Percentiles rank a stretch among this genome's conserved stretches.
These are phyloP conservation scores for Ailuropoda melanoleuca DNA, from an alignment of 2,113 vertebrate genomes.

Conservation along the genomic window DNA sequence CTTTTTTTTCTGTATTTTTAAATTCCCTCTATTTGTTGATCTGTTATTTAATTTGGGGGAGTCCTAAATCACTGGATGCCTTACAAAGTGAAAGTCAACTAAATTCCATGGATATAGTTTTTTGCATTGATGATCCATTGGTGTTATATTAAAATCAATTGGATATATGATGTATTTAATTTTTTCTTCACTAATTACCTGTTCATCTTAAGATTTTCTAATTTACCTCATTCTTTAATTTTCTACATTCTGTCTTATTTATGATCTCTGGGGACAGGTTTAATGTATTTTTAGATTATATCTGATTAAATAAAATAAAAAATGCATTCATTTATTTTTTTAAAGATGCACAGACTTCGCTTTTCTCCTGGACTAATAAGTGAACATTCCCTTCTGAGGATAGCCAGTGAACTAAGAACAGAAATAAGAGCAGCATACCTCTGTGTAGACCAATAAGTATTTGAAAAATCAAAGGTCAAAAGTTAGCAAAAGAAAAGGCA, in stretches of 20 bases:
- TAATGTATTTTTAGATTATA: constrained; percentile 42
- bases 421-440: background rate
- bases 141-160: constrained; percentile 34
- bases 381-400: background rate
- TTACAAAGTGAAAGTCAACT: background rate
- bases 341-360: constrained; percentile 60
- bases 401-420: constrained; percentile 33
- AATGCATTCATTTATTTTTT: constrained; percentile 70
- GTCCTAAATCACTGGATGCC: background rate
- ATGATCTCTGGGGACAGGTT: background rate
- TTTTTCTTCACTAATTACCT: constrained; percentile 53
- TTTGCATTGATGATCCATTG: background rate
- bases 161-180: constrained; percentile 48
- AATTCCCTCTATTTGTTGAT: background rate
- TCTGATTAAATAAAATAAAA: constrained; percentile 55
- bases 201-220: constrained; percentile 53
- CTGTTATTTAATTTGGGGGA: background rate
- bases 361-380: constrained; percentile 29
- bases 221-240: constrained; percentile 55
- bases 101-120: background rate
- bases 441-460: background rate
- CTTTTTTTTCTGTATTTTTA: background rate
- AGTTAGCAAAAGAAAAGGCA: background rate
- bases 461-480: constrained; percentile 25
- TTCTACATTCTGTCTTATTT: constrained; percentile 17